Evolutionary conservation across 2,797 vertebrate species (phyloP).

Genomic region (Adelosebastes latens): DNA sequence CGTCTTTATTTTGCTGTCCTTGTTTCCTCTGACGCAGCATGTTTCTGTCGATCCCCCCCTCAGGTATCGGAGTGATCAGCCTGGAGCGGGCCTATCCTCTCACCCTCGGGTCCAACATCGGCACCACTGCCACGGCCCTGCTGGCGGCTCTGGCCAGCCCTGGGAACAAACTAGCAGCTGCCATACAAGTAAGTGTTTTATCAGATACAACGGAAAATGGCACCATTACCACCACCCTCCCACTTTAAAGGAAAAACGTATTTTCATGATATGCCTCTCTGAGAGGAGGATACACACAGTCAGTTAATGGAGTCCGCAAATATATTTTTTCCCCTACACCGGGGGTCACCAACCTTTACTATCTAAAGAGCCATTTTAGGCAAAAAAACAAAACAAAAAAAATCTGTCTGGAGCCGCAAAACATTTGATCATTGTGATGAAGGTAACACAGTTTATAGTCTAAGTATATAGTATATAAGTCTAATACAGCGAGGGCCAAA

Average conservation of each 20-base stretch:
- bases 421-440: too few relatives aligned
- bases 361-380: too few relatives aligned
- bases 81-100: constrained; percentile 85
- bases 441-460: too few relatives aligned
- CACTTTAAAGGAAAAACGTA: background rate
- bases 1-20: background rate
- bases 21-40: background rate
- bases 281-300: background rate
- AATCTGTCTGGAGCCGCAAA: too few relatives aligned
- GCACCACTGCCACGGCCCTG: constrained; percentile 85
- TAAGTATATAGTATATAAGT: too few relatives aligned
- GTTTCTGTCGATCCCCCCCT: background rate
- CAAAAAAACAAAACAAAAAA: too few relatives aligned
- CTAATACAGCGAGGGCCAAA: too few relatives aligned
- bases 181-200: constrained; percentile 76
- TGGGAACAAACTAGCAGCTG: constrained; percentile 78
- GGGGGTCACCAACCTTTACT: too few relatives aligned
- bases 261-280: constrained; percentile 10
- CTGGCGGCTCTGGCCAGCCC: constrained; percentile 84
- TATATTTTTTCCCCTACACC: background rate
- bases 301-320: background rate
- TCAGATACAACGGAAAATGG: background rate
- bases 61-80: constrained; percentile 85
- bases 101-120: constrained; percentile 85
- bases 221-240: background rate